phyloP scores from a whole-genome alignment of 2,888 invertebrate species.

The Cerceris ruficornis region DNA sequence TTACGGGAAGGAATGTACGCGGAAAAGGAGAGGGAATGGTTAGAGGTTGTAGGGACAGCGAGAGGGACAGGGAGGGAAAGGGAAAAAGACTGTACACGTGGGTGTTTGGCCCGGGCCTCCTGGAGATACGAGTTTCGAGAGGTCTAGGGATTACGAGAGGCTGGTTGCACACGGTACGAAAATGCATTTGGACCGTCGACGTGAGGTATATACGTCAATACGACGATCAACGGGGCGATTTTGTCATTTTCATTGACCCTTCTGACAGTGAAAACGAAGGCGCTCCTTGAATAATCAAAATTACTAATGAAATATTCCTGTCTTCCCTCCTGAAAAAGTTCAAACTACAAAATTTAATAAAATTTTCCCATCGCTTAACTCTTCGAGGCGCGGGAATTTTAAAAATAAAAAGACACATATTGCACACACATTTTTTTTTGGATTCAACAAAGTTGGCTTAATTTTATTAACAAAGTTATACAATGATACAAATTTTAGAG shows the following conservation, averaged over 20 bases:
- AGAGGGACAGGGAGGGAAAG: background rate
- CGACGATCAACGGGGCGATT: constrained; percentile 3
- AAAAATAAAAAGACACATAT: no score
- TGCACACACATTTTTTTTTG: no score
- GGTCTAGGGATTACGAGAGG: constrained; percentile 25
- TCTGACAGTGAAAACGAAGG: no score
- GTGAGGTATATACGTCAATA: constrained; percentile 17
- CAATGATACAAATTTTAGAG: no score
- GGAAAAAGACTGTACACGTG: constrained; percentile 32
- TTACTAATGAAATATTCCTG: no score
- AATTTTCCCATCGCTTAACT: no score
- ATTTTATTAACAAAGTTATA: no score
- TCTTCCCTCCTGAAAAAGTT: no score
- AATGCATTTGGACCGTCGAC: constrained; percentile 28
- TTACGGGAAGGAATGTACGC: background rate
- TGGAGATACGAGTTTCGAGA: constrained; percentile 32
- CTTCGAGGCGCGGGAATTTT: no score
- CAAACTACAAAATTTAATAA: no score
- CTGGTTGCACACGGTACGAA: constrained; percentile 58
- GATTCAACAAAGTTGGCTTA: no score
- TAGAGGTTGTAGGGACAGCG: background rate
- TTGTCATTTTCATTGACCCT: background rate
- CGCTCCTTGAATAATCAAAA: no score
- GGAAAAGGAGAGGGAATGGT: background rate
- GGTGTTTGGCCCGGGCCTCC: constrained; percentile 44